These are phyloP conservation scores for Menidia menidia DNA, from an alignment of 2,797 vertebrate genomes.

Conservation along the genomic window DNA sequence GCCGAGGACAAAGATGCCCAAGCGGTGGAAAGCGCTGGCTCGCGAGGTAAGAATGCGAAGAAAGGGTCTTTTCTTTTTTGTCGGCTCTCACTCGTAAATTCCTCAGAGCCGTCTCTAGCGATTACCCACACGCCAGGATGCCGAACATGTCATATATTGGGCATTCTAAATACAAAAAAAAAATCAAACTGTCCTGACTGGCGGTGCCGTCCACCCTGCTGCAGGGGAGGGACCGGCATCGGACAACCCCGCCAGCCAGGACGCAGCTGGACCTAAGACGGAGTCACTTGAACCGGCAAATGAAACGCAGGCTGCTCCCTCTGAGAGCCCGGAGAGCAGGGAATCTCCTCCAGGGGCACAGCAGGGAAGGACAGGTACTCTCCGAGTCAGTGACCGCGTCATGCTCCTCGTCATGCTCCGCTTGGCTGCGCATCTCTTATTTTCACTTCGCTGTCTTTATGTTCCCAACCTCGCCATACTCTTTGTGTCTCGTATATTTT, in stretches of 20 bases:
- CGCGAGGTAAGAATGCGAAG: slow-evolving; percentile 82
- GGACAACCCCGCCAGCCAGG: slow-evolving; percentile 33
- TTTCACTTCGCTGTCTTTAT: slow-evolving; percentile 14
- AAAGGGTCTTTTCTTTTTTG: too few species aligned
- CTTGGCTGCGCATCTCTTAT: slow-evolving; percentile 19
- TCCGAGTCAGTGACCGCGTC: background rate
- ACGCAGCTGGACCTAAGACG: slow-evolving; percentile 31
- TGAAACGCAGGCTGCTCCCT: slow-evolving; percentile 34
- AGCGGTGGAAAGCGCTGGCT: slow-evolving; percentile 63
- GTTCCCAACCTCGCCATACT: background rate
- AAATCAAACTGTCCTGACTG: background rate
- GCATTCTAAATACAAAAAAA: background rate
- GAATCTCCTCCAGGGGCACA: slow-evolving; percentile 32
- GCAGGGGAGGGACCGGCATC: slow-evolving; percentile 60
- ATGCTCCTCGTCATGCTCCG: slow-evolving; percentile 5
- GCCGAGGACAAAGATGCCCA: slow-evolving; percentile 49
- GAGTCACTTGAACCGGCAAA: slow-evolving; percentile 41
- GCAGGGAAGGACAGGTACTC: slow-evolving; percentile 76
- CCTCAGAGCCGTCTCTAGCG: too few species aligned
- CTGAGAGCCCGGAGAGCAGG: slow-evolving; percentile 39
- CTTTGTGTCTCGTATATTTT: background rate
- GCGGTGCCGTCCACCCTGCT: slow-evolving; percentile 22
- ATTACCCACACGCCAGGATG: background rate
- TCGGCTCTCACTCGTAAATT: too few species aligned
- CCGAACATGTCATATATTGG: background rate